Evolutionary conservation across 2,888 invertebrate species (phyloP).

Genomic region (Orthonevra nobilis): DNA sequence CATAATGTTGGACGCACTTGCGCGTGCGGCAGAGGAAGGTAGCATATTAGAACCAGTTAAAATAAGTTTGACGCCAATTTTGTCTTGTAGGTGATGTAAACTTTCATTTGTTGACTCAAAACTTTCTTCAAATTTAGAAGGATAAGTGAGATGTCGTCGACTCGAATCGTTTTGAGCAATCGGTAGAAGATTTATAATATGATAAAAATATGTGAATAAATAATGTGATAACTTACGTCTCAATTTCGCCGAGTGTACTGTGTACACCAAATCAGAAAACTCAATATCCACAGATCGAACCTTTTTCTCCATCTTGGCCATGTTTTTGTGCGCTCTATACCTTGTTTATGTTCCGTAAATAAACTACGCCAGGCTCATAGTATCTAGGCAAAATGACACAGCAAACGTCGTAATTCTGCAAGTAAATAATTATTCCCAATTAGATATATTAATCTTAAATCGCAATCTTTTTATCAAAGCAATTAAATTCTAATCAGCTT

Average conservation of each 20-base stretch:
- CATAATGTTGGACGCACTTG: no score
- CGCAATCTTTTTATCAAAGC: not conserved
- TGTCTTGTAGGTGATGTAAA: no score
- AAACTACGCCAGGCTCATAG: constrained; percentile 25
- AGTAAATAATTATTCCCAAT: constrained; percentile 25
- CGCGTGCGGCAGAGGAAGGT: no score
- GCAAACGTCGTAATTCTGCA: constrained; percentile 29
- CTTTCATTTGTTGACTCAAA: no score
- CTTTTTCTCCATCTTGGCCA: constrained; percentile 53
- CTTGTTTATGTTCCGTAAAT: not conserved
- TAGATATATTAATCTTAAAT: not conserved
- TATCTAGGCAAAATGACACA: constrained; percentile 11
- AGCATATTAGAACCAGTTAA: no score
- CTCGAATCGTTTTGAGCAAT: no score
- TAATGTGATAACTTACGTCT: constrained; percentile 35
- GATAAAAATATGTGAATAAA: no score
- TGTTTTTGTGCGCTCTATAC: constrained; percentile 1
- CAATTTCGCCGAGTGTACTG: constrained; percentile 31
- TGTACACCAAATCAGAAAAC: constrained; percentile 51
- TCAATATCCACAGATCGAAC: constrained; percentile 64
- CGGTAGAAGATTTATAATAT: no score
- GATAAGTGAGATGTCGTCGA: no score
- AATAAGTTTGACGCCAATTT: no score
- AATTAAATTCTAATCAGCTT: constrained; percentile 8
- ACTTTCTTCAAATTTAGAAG: no score